phyloP scores from a whole-genome alignment of 2,888 invertebrate genomes.

The Tethea ocularis region DNA sequence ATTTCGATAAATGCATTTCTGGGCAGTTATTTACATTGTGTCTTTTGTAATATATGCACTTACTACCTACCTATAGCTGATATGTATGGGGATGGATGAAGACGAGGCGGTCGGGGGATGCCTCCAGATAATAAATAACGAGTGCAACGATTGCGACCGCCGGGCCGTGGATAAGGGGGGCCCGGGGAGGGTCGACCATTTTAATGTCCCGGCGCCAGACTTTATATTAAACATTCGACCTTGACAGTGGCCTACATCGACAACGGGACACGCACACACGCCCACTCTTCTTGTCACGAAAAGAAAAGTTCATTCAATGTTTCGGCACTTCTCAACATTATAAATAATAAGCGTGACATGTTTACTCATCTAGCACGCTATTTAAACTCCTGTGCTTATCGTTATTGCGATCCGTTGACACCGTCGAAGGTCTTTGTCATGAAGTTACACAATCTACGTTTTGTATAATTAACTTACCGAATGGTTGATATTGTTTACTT shows the following conservation, averaged over 20 bases:
- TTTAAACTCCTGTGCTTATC: conserved; percentile 55
- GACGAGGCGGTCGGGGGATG: conserved; percentile 62
- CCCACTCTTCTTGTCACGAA: conserved; percentile 73
- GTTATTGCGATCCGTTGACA: conserved; percentile 51
- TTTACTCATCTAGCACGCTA: conserved; percentile 60
- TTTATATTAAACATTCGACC: conserved; percentile 84
- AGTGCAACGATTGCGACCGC: conserved; percentile 83
- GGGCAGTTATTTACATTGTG: background rate
- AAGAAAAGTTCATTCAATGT: conserved; percentile 79
- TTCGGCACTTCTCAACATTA: conserved; percentile 72
- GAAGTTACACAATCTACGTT: conserved; percentile 32
- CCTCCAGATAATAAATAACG: conserved; percentile 81
- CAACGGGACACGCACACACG: conserved; percentile 80
- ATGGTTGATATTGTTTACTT: conserved; percentile 6
- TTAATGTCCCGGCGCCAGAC: conserved; percentile 83
- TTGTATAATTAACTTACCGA: conserved; percentile 20
- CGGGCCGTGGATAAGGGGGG: conserved; percentile 71
- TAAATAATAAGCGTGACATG: conserved; percentile 76
- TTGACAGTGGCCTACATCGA: conserved; percentile 83
- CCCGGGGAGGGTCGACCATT: conserved; percentile 80
- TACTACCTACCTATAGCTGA: background rate
- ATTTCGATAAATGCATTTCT: conserved; percentile 33
- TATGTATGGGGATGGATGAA: conserved; percentile 25
- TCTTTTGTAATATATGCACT: background rate
- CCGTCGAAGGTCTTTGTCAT: conserved; percentile 47